Base-by-base conservation (phyloP, 2,888 invertebrate species). In the Cylindroiulus punctatus region DNA sequence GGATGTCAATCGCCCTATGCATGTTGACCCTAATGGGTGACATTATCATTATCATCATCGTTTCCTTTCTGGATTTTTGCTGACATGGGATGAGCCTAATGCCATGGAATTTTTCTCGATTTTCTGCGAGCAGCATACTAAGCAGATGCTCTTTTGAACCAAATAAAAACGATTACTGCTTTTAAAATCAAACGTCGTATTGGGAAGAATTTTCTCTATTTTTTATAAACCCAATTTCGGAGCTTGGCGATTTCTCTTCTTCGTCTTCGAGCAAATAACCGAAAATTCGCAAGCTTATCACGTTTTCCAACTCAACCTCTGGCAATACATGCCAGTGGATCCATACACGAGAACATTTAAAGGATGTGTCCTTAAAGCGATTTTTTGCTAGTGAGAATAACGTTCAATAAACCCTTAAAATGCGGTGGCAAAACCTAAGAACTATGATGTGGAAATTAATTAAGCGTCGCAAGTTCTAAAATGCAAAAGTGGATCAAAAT, bases 1-100 rank as follows among this genome's bases (percentile, higher is more conserved):
- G 52, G 52, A 52, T 52, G n/a, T 52, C 52, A n/a, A n/a, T 52
- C 3, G 19, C n/a, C 4, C 52, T n/a, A 52, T 19, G 19, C 52
- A 52, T 52, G 10, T 52, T 52, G 52, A 52, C 52, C 52, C 52
- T 52, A 52, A 52, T 52, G 14, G 52, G 19, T 52, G 52, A 52
- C 52, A 52, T 52, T n/a, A 52, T 52, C 52, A 52, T 52, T 52
- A 52, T 52, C 52, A 52, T 52, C 52, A 52, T n/a, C 52, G 52
- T 52, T 52, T 52, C 52, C 52, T 52, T 52, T 52, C n/a, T 52
- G 52, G 52, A 52, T 52, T 52, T 52, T n/a, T 52, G 52, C 52
- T 52, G 52, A 52, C 52, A 52, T 52, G 52, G 52, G 52, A 19
- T 52, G 52, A 52, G 52, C 52, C 19, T 44, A 44, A 14, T 44